These are phyloP conservation scores for Pollenia labialis DNA, from an alignment of 2,888 invertebrate species.

Conservation along the genomic window DNA sequence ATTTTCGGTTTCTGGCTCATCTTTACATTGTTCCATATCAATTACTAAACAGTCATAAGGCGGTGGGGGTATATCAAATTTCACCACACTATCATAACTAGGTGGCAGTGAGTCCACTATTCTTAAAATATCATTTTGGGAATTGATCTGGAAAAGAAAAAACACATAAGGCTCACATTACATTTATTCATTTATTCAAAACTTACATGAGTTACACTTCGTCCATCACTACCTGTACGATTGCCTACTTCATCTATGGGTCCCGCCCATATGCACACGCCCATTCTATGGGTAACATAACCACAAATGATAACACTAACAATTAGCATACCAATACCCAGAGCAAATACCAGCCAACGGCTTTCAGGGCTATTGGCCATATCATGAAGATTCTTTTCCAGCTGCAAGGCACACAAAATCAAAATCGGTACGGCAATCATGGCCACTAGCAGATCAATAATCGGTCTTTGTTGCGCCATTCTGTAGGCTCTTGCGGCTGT, in stretches of 20 bases:
- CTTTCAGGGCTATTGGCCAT: constrained; percentile 82
- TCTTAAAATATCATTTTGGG: constrained; percentile 83
- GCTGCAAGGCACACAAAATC: constrained; percentile 83
- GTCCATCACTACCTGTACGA: constrained; percentile 73
- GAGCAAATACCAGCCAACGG: constrained; percentile 84
- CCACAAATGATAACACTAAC: constrained; percentile 84
- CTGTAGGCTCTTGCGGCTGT: constrained; percentile 53
- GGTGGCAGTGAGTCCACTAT: constrained; percentile 83
- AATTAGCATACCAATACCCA: constrained; percentile 83
- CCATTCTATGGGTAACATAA: constrained; percentile 84
- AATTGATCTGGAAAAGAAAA: constrained; percentile 79
- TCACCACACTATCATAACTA: constrained; percentile 84
- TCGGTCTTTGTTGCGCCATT: constrained; percentile 80
- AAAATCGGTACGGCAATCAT: constrained; percentile 84
- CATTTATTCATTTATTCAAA: background rate
- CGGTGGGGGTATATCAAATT: constrained; percentile 83
- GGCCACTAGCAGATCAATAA: constrained; percentile 84
- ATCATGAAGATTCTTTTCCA: constrained; percentile 84
- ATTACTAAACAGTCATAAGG: constrained; percentile 83
- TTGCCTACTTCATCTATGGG: constrained; percentile 82
- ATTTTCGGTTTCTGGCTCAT: constrained; percentile 76
- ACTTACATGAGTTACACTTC: constrained; percentile 79
- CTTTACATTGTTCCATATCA: constrained; percentile 81
- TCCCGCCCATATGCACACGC: constrained; percentile 84
- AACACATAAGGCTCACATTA: background rate